These are phyloP conservation scores for Indri indri DNA, from an alignment of 2,113 vertebrate genomes.

Conservation along the genomic window DNA sequence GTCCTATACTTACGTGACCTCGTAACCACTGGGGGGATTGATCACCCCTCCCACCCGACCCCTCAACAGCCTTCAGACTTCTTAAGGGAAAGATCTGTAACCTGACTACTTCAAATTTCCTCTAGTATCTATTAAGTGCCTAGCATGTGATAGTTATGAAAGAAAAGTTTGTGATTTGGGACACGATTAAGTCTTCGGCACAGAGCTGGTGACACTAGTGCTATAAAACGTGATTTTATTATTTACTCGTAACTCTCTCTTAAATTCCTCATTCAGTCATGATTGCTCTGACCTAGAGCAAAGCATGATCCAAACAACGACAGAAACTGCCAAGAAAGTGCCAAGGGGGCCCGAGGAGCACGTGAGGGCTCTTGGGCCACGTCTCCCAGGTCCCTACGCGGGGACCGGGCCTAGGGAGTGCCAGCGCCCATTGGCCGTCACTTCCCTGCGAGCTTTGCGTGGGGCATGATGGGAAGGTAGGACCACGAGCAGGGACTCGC, in stretches of 20 bases:
- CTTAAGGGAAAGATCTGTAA: neutral
- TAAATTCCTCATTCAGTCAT: neutral
- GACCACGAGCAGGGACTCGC: neutral
- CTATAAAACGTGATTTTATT: neutral
- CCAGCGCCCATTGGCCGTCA: too few species aligned
- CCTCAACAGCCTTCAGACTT: neutral
- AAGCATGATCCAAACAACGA: neutral
- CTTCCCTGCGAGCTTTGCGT: neutral
- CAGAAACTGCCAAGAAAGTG: too few species aligned
- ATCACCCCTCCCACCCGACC: neutral
- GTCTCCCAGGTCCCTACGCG: neutral
- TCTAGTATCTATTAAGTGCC: neutral
- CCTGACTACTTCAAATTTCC: accelerated
- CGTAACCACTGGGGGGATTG: accelerated
- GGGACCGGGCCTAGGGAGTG: accelerated
- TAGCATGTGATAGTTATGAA: neutral
- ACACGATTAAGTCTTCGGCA: neutral
- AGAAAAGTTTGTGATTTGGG: neutral
- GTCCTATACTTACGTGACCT: too few species aligned
- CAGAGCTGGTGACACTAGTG: neutral
- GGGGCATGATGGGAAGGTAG: accelerated
- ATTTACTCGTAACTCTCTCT: neutral
- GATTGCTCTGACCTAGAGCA: neutral
- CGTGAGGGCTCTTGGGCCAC: too few species aligned
- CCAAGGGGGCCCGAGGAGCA: too few species aligned